phyloP scores from a whole-genome alignment of 2,113 vertebrate genomes.

The Megaceryle torquata region DNA sequence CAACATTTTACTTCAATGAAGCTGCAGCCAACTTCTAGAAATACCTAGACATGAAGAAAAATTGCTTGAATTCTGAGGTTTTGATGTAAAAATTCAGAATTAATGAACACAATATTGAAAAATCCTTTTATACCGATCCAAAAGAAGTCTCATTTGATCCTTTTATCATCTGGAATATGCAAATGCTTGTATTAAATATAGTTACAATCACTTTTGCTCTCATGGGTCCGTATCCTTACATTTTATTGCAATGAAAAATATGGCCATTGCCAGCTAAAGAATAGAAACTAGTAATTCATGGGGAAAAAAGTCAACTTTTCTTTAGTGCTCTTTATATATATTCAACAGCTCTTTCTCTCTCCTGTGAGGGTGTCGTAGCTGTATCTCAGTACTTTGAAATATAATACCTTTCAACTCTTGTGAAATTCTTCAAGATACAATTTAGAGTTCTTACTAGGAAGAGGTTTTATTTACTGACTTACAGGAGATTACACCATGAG shows the following conservation, averaged over 20 bases:
- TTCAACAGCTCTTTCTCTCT: background rate
- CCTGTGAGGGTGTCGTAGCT: constrained; percentile 30
- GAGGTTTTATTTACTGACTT: constrained; percentile 69
- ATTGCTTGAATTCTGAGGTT: background rate
- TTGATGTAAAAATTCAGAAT: constrained; percentile 18
- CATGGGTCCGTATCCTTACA: background rate
- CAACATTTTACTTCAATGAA: background rate
- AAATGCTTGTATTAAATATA: constrained; percentile 43
- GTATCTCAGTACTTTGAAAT: constrained; percentile 64
- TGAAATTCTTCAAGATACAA: constrained; percentile 62
- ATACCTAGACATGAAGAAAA: background rate
- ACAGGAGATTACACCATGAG: constrained; percentile 40
- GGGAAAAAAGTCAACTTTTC: constrained; percentile 8
- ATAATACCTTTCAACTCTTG: constrained; percentile 57
- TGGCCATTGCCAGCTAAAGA: background rate
- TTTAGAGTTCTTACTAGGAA: constrained; percentile 63
- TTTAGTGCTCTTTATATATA: background rate
- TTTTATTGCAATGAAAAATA: constrained; percentile 48
- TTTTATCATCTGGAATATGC: constrained; percentile 8
- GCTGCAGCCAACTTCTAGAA: background rate
- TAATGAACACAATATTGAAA: background rate
- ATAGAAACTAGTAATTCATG: constrained; percentile 29
- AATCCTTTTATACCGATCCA: background rate
- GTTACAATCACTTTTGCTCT: constrained; percentile 32
- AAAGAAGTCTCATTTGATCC: background rate